Base-by-base conservation (phyloP, 2,888 invertebrate species). In the Lymantria dispar region DNA sequence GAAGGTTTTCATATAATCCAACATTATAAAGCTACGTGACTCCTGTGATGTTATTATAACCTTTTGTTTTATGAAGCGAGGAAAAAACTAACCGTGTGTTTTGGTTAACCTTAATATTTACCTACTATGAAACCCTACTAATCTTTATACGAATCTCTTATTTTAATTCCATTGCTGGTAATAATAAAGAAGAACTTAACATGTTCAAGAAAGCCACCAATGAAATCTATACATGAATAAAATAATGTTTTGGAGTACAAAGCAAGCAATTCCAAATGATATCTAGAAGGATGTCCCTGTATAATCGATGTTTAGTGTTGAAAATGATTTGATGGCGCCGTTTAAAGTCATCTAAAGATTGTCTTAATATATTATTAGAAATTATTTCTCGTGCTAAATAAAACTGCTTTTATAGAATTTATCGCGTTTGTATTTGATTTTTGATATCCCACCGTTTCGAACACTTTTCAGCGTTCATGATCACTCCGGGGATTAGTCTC, bases 11-110 rank as follows among this genome's bases (percentile, higher is more conserved):
- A 62, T 70, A 72, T 84, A 40, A 85, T 83, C 74, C 76, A 72
- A 65, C 64, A 81, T 82, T 81, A 83, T 70, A 60, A 36, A 59
- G 54, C 65, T 70, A 88, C 89, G 89, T 90, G 90, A 88, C 89
- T 87, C 67, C 86, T 76, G 87, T 80, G 60, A 76, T 72, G 64
- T 82, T 76, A 88, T 89, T 88, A 87, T 68, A 56, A 67, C 55
- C 68, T 72, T 79, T 80, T 73, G 72, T 72, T 69, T 62, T 75
- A 59, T 62, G 60, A 65, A 61, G 54, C 58, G 56, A 45, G 63
- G 70, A 67, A 62, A 66, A 71, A 52, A 67, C 36, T 46, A 62
- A 65, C 60, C 47, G 52, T 58, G 54, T 47, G 53, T 60, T 68
- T 68, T 61, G 62, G 69, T 54, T 52, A 62, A 59, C 60, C 57